These are phyloP conservation scores for Drosophila falleni DNA, from an alignment of 2,888 invertebrate genomes.

Conservation along the genomic window DNA sequence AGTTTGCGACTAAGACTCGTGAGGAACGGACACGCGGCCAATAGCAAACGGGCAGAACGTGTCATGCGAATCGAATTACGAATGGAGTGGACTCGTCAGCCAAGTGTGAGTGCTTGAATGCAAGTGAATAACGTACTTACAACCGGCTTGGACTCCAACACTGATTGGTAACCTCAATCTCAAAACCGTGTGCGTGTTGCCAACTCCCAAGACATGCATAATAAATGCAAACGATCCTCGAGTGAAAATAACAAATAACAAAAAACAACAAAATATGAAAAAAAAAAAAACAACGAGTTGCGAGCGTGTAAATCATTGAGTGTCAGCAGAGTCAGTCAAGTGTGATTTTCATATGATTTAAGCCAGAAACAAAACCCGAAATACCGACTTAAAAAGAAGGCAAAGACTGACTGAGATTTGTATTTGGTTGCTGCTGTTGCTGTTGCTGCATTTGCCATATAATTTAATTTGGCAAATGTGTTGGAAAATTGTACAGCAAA, in stretches of 20 bases:
- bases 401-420: constrained; percentile 41
- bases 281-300: constrained; percentile 5
- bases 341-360: constrained; percentile 71
- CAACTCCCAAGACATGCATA: constrained; percentile 17
- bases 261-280: constrained; percentile 6
- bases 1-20: constrained; percentile 84
- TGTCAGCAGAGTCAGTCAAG: constrained; percentile 71
- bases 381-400: constrained; percentile 6
- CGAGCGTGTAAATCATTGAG: constrained; percentile 67
- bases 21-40: constrained; percentile 80
- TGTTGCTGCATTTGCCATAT: no score
- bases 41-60: constrained; percentile 59
- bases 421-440: no score
- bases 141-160: constrained; percentile 31
- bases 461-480: constrained; percentile 80
- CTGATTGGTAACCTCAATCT: constrained; percentile 33
- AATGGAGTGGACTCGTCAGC: constrained; percentile 46
- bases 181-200: constrained; percentile 27
- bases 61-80: constrained; percentile 50
- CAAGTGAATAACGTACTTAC: constrained; percentile 39
- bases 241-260: constrained; percentile 42
- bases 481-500: constrained; percentile 76
- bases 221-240: constrained; percentile 51
- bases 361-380: constrained; percentile 48
- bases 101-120: constrained; percentile 44